A percentile compares a stretch with the other conserved stretches of the same genome.
phyloP scores from a whole-genome alignment of 2,888 invertebrate genomes.

The Poecilus cupreus region DNA sequence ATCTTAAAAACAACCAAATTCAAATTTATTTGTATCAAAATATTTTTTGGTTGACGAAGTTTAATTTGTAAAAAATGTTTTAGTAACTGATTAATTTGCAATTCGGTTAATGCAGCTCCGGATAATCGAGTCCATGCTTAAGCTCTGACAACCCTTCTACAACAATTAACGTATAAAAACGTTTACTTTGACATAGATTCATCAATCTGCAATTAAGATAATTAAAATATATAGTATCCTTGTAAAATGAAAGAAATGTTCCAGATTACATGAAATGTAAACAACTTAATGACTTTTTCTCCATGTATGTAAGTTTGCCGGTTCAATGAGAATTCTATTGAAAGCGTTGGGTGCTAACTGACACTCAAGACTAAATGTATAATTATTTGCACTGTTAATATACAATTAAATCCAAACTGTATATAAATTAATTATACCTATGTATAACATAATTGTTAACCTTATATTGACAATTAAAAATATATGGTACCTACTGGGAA shows the following conservation, averaged over 20 bases:
- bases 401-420: not conserved
- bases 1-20: no score
- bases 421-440: no score
- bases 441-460: no score
- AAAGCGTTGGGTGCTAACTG: not conserved
- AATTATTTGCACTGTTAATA: not conserved
- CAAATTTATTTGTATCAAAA: no score
- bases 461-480: no score
- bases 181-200: constrained; percentile 19
- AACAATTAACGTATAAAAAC: not conserved
- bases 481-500: no score
- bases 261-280: not conserved
- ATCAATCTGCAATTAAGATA: not conserved
- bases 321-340: not conserved
- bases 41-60: no score
- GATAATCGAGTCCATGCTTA: no score
- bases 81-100: no score
- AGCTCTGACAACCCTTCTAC: not conserved
- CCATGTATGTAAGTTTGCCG: not conserved
- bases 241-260: constrained; percentile 12
- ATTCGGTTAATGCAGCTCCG: no score
- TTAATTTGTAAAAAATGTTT: no score
- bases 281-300: constrained; percentile 1
- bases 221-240: constrained; percentile 17
- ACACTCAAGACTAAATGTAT: not conserved